A percentile compares a stretch with the other conserved stretches of the same genome.
Evolutionary conservation across 2,113 vertebrate species (phyloP).

Genomic region (Cairina moschata): DNA sequence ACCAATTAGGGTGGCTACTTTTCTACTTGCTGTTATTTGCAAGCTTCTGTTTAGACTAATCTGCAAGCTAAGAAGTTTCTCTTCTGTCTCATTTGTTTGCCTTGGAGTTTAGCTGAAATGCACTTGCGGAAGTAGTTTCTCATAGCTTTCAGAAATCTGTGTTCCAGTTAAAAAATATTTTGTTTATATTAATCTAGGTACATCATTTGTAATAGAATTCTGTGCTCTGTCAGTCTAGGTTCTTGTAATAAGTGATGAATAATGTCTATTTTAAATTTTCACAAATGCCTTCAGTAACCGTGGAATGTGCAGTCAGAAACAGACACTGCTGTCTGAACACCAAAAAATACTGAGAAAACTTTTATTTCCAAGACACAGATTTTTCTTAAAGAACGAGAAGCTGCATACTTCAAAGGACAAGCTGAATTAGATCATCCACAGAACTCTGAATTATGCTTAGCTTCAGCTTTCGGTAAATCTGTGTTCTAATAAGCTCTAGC

Average conservation of each 20-base stretch:
- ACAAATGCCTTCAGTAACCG: background rate
- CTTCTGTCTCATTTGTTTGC: background rate
- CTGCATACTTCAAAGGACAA: background rate
- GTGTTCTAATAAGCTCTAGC: background rate
- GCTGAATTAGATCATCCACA: background rate
- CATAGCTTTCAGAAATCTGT: background rate
- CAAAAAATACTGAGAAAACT: background rate
- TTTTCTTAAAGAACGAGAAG: background rate
- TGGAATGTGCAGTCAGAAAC: background rate
- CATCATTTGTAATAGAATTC: background rate
- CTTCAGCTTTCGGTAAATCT: background rate
- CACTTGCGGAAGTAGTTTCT: background rate
- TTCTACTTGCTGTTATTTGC: background rate
- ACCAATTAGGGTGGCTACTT: background rate
- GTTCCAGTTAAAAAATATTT: background rate
- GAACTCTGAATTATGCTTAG: background rate
- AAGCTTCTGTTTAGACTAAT: background rate
- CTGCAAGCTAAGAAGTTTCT: background rate
- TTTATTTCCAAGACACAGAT: background rate
- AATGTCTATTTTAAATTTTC: background rate
- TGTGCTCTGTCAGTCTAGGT: background rate
- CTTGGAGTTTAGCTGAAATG: background rate
- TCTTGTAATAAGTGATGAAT: background rate
- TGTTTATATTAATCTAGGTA: background rate
- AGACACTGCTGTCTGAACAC: background rate